Conservation (phyloP, 2,888 invertebrate genomes). For the Drosophila siamana region DNA sequence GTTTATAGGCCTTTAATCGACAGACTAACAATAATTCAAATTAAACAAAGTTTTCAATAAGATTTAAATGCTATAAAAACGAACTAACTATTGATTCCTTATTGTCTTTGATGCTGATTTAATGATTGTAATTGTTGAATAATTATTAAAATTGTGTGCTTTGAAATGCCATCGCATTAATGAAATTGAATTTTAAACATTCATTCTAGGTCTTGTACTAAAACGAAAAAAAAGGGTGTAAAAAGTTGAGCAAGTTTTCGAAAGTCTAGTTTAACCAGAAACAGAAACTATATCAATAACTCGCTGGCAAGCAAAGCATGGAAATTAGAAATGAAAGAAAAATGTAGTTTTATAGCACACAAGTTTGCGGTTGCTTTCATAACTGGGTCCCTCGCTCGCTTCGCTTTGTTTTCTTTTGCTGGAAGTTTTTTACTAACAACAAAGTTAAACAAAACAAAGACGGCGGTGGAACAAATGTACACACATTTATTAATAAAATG, state of each 20-base stretch:
- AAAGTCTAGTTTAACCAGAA: background rate
- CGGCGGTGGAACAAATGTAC: background rate
- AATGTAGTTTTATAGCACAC: constrained; percentile 10
- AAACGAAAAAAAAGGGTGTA: background rate
- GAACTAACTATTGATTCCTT: no score
- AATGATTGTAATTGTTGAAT: no score
- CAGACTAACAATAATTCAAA: no score
- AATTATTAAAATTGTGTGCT: no score
- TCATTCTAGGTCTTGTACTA: background rate
- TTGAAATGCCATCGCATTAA: no score
- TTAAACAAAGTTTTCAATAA: no score
- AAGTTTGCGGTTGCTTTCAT: constrained; percentile 24
- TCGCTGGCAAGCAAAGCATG: background rate
- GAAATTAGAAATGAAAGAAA: constrained; percentile 4
- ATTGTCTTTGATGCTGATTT: no score
- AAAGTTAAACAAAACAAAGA: constrained; percentile 8
- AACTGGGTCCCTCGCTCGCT: constrained; percentile 5
- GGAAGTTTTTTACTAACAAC: background rate
- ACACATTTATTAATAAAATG: constrained; percentile 6
- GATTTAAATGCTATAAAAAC: no score
- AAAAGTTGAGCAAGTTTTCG: background rate
- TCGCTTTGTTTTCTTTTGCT: background rate
- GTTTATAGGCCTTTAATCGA: no score
- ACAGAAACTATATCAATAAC: background rate
- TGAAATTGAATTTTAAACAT: no score